Evolutionary conservation across 2,113 vertebrate genomes (phyloP), one percentile per base, ranked within the genome.

Genomic region (Rhinolophus ferrumequinum): DNA sequence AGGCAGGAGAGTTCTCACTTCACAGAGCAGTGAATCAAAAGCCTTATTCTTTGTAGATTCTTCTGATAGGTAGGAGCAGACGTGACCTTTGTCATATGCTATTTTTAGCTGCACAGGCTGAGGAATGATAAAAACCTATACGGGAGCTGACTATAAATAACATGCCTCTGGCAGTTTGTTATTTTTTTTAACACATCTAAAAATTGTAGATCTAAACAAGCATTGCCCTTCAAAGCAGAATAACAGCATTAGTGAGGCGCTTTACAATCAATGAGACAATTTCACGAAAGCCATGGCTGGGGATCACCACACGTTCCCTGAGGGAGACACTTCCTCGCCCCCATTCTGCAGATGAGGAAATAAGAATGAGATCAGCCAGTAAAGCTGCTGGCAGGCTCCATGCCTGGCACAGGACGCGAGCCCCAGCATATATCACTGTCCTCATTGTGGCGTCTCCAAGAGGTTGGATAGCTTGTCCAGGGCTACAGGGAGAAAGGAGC

Each of bases 11-110:
- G 26, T 33, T 50, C 41, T 91, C 76, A 5, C 72, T 81, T 72
- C 60, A 15, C 35, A 0, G 64, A 80, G 77, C 41, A 11, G 67
- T 44, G 80, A 50, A 35, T 58, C 50, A 44, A 94, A 81, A 52
- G 56, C 28, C 87, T 88, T 30, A 5, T 41, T 50, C 77, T 94
- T 52, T 67, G 64, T 14, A 67, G 76, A 75, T 66, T 66, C 75
- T 67, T 90, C 70, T 3, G 28, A 83, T 75, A 92, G 73, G 75
- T 47, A 38, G 77, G 41, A 81, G 56, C 72, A 41, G 90, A 47
- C 24, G 2, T 93, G 96, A 96, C 94, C 92, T 97, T 97, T 97
- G 96, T 95, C 87, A n/a, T 73, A n/a, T 85, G 95, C 88, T 98
- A 96, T 97, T 97, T 97, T 96, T 97, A 97, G 96, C 96, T 5